Base-by-base conservation (phyloP, 53 echinoderm and acorn worm genomes). In the Apostichopus leukothele region DNA sequence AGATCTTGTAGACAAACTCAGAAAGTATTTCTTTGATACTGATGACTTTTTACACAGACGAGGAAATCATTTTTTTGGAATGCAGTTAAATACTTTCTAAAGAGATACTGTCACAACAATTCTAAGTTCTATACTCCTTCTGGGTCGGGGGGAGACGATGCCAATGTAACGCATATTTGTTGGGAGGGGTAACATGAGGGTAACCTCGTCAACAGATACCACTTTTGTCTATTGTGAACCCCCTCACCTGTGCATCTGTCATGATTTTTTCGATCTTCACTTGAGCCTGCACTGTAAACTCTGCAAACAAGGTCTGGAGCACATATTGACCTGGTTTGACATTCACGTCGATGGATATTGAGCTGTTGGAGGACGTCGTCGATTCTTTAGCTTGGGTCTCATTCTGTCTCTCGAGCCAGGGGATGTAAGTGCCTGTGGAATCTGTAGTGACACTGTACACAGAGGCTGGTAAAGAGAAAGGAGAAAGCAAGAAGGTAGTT, bases 241-340 rank as follows among this genome's bases (percentile, higher is more conserved):
- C 39, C 11, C 92, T 52, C 87, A 99, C 99, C 93, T 96, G 77
- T 52, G 96, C 88, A 67, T 99, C 99, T 52, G 94, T 89, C 99
- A 99, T 99, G 59, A 99, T 94, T 89, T 96, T 94, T 76, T 99
- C 99, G 86, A 99, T 99, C 92, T 99, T 99, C 52, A 93, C 87
- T 90, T 99, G 94, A 9, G 99, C 99, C 76, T 96, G 99, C 83
- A 99, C 92, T 83, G 99, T 99, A 80, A 94, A 99, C 87, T 99
- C 99, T 25, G 99, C 99, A 93, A 99, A 99, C 79, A 99, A 89
- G 54, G 96, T 99, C 92, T 99, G 99, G 26, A 99, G 83, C 76
- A 99, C 99, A 81, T 99, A 99, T 89, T 99, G 95, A 7, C 99
- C 99, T 5, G 99, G 99, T 77, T 99, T 99, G 89, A 99, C 99